Conservation (phyloP, 1,140 invertebrate genomes). For the Sweltsa coloradensis region DNA sequence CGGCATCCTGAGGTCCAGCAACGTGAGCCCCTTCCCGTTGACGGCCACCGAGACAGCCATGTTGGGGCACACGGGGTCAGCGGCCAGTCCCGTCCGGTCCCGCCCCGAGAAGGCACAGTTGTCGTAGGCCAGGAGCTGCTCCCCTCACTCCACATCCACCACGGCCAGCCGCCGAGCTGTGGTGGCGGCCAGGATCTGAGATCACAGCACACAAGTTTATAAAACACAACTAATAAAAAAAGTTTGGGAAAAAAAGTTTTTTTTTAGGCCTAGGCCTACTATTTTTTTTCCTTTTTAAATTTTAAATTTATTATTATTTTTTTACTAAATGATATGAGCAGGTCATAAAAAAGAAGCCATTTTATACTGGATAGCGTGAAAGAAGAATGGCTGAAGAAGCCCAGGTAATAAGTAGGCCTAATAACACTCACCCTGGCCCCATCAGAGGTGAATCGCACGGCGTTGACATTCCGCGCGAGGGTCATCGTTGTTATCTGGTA, state of each 20-base stretch:
- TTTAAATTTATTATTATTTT: too few species aligned
- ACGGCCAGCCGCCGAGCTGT: constrained; percentile 33
- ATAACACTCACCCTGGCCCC: constrained; percentile 29
- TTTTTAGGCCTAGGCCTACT: too few species aligned
- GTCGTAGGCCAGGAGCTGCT: constrained; percentile 35
- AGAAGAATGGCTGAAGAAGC: too few species aligned
- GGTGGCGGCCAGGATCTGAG: constrained; percentile 36
- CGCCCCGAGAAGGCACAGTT: constrained; percentile 36
- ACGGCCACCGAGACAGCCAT: constrained; percentile 35
- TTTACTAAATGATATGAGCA: too few species aligned
- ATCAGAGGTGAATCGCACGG: constrained; percentile 35
- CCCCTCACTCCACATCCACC: constrained; percentile 35
- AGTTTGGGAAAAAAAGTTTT: too few species aligned
- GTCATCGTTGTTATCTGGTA: constrained; percentile 33
- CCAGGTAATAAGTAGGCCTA: too few species aligned
- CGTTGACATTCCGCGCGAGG: constrained; percentile 33
- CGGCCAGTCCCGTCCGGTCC: constrained; percentile 34
- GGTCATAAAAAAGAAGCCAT: too few species aligned
- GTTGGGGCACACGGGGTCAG: constrained; percentile 35
- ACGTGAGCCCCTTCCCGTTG: constrained; percentile 36
- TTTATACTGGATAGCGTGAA: too few species aligned
- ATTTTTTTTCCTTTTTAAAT: too few species aligned
- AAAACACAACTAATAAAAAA: too few species aligned
- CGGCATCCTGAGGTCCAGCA: constrained; percentile 38
- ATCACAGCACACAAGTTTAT: too few species aligned